A percentile compares a stretch with the other conserved stretches of the same genome.
Evolutionary conservation across 2,797 vertebrate species (phyloP).

Genomic region (Hapalemur alaotrensis): DNA sequence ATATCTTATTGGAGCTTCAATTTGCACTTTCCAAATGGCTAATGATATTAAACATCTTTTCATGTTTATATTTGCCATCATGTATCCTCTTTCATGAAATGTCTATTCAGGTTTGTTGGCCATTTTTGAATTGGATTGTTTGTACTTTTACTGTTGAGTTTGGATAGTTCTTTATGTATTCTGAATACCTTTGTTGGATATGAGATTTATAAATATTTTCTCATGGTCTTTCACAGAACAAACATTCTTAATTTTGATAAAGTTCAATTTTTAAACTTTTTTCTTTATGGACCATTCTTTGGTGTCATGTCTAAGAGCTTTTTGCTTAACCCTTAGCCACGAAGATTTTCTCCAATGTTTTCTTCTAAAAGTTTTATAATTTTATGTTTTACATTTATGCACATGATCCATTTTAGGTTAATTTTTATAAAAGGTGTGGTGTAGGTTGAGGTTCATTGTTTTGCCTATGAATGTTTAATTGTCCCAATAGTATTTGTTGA

Average conservation of each 20-base stretch:
- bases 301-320: background rate
- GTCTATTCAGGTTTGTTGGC: background rate
- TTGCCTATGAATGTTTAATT: background rate
- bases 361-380: background rate
- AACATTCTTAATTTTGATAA: background rate
- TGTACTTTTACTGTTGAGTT: background rate
- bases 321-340: background rate
- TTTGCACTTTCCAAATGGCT: background rate
- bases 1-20: background rate
- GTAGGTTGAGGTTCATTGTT: background rate
- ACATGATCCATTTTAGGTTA: background rate
- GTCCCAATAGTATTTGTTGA: background rate
- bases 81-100: background rate
- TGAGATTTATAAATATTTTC: background rate
- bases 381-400: background rate
- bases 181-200: background rate
- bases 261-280: background rate
- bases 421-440: background rate
- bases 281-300: background rate
- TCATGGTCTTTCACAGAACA: background rate
- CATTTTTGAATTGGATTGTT: background rate
- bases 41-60: background rate
- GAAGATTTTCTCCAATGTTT: background rate
- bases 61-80: background rate
- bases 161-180: background rate